phyloP scores from a whole-genome alignment of 1,140 invertebrate species.

The Hirudo medicinalis region DNA sequence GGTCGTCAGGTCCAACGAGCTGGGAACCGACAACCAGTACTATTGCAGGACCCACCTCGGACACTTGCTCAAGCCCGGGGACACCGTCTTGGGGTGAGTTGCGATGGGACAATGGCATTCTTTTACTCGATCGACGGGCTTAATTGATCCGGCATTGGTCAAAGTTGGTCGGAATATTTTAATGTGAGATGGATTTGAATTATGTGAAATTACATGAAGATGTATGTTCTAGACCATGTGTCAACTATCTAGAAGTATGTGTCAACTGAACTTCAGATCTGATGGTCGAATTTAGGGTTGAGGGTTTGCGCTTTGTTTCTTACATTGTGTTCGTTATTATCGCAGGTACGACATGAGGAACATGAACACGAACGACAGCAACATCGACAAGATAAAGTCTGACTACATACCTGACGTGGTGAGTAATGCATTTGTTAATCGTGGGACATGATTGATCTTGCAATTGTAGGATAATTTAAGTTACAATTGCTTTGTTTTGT shows the following conservation, averaged over 20 bases:
- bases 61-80: constrained; percentile 79
- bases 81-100: constrained; percentile 71
- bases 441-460: no score
- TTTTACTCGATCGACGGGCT: no score
- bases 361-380: constrained; percentile 73
- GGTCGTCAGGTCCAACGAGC: constrained; percentile 74
- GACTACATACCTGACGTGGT: constrained; percentile 68
- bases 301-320: background rate
- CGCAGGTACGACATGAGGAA: constrained; percentile 70
- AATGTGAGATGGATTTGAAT: no score
- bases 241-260: no score
- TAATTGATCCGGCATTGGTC: no score
- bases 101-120: background rate
- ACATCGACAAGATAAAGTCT: constrained; percentile 63
- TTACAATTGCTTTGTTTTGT: no score
- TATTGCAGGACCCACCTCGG: constrained; percentile 72
- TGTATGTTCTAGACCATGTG: no score
- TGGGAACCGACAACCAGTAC: constrained; percentile 55
- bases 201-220: no score
- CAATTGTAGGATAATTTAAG: no score
- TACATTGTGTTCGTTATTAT: constrained; percentile 8
- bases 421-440: constrained; percentile 22
- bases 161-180: no score
- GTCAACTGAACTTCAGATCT: no score
- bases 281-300: no score